Evolutionary conservation across 2,888 invertebrate species (phyloP).

Genomic region (Cordilura impudica): DNA sequence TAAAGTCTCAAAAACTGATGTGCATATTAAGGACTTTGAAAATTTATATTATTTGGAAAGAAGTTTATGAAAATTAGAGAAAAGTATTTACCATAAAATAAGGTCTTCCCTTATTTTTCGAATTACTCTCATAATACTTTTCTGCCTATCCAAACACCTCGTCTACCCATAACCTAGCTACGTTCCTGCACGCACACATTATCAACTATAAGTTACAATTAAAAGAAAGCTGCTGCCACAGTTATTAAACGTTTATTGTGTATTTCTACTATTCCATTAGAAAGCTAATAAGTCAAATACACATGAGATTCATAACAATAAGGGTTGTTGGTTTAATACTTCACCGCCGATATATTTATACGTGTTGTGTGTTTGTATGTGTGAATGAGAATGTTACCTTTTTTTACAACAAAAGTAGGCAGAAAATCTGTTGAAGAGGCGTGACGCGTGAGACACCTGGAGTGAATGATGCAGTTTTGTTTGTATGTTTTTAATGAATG

Average conservation of each 20-base stretch:
- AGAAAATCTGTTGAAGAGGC: slow-evolving; percentile 68
- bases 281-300: slow-evolving; percentile 71
- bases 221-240: slow-evolving; percentile 47
- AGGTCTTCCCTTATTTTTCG: too few relatives aligned
- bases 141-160: too few relatives aligned
- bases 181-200: neutral
- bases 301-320: slow-evolving; percentile 36
- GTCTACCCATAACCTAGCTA: too few relatives aligned
- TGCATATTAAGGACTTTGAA: too few relatives aligned
- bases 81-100: too few relatives aligned
- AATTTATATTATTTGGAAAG: too few relatives aligned
- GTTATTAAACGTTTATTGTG: slow-evolving; percentile 39
- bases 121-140: too few relatives aligned
- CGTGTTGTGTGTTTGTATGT: slow-evolving; percentile 16
- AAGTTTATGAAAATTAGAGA: too few relatives aligned
- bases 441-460: slow-evolving; percentile 76
- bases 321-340: slow-evolving; percentile 43
- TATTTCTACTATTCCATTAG: slow-evolving; percentile 55
- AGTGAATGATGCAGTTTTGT: slow-evolving; percentile 71
- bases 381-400: slow-evolving; percentile 41
- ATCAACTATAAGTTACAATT: slow-evolving; percentile 32
- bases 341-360: neutral
- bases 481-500: slow-evolving; percentile 14
- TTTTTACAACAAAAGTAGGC: slow-evolving; percentile 50
- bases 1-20: too few relatives aligned